Evolutionary conservation across 2,113 vertebrate genomes (phyloP).

Genomic region (Solenodon paradoxus): DNA sequence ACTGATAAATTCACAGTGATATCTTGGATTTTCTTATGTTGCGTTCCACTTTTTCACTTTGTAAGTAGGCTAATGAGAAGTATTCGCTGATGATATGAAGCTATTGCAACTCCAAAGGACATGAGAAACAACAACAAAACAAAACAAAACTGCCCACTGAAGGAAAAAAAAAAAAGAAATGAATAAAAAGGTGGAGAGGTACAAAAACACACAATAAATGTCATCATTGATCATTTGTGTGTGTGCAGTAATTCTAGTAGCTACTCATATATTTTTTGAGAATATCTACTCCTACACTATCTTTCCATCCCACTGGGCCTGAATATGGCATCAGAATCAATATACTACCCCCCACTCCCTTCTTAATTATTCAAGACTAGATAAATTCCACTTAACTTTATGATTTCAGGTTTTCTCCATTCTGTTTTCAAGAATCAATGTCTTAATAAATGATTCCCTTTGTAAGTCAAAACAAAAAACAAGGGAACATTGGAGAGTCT

Average conservation of each 20-base stretch:
- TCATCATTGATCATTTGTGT: background rate
- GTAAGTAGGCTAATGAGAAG: background rate
- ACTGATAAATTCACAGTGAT: background rate
- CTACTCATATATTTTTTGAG: background rate
- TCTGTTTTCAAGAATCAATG: background rate
- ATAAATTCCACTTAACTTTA: background rate
- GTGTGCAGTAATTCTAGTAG: background rate
- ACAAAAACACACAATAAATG: background rate
- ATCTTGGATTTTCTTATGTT: background rate
- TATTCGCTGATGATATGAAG: background rate
- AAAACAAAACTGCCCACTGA: no score
- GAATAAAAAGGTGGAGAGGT: background rate
- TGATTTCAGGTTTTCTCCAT: background rate
- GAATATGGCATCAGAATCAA: background rate
- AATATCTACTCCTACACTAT: background rate
- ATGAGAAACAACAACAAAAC: background rate
- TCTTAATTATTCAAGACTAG: background rate
- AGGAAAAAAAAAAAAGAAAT: background rate
- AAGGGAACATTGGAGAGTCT: background rate
- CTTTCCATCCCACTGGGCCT: background rate
- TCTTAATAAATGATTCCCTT: background rate
- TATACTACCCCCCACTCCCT: no score
- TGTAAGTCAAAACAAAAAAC: background rate
- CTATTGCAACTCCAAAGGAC: background rate
- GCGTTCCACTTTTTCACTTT: background rate